Percentiles rank a stretch among this genome's conserved stretches.
phyloP scores from a whole-genome alignment of 2,797 vertebrate species.

The Paramormyrops hopkinsi region DNA sequence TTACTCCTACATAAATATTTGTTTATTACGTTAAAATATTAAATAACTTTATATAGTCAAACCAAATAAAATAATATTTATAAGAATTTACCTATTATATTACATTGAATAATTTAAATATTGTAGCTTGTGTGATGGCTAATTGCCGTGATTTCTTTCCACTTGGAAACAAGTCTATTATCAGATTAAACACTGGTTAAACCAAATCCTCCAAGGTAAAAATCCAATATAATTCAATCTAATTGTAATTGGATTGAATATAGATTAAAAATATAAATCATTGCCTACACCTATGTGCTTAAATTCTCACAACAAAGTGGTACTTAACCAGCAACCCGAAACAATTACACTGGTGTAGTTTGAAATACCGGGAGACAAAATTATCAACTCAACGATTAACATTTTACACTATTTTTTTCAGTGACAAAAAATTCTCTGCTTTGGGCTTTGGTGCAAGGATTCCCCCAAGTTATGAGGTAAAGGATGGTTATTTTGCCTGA shows the following conservation, averaged over 20 bases:
- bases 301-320: neutral
- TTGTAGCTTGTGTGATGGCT: neutral
- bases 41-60: neutral
- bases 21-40: neutral
- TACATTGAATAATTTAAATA: neutral
- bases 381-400: neutral
- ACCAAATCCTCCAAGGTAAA: neutral
- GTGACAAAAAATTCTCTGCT: slow-evolving; percentile 91
- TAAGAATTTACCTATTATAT: neutral
- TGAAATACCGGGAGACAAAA: neutral
- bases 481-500: slow-evolving; percentile 26
- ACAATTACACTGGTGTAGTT: neutral
- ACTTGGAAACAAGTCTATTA: neutral
- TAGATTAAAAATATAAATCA: slow-evolving; percentile 12
- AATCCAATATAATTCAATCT: neutral
- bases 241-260: neutral
- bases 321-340: neutral
- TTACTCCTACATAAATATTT: neutral
- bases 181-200: slow-evolving; percentile 10
- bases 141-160: neutral
- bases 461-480: slow-evolving; percentile 90
- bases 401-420: slow-evolving; percentile 39
- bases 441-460: slow-evolving; percentile 92
- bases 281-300: neutral
- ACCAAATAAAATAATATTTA: neutral